Evolutionary conservation across 2,888 invertebrate genomes (phyloP).

Genomic region (Polymixis flavicincta): DNA sequence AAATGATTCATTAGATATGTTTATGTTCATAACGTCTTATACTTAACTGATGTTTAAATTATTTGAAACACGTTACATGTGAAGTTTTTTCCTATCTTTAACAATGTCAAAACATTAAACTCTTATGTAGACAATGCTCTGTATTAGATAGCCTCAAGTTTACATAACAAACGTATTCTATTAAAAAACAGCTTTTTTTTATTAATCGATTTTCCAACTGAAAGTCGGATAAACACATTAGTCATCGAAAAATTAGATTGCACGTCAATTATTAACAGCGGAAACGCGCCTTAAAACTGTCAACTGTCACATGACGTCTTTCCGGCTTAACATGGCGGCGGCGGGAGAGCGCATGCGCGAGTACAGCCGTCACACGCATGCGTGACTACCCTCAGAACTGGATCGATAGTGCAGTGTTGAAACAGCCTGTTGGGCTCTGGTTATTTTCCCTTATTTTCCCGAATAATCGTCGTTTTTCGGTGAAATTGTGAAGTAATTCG

Average conservation of each 20-base stretch:
- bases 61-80: neutral
- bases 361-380: constrained; percentile 72
- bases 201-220: constrained; percentile 18
- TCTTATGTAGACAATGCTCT: neutral
- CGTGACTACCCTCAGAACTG: constrained; percentile 74
- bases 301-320: constrained; percentile 86
- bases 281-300: constrained; percentile 71
- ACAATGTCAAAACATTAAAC: neutral
- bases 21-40: neutral
- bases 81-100: neutral
- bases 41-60: neutral
- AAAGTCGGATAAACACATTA: constrained; percentile 47
- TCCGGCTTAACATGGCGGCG: constrained; percentile 76
- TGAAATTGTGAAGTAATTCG: constrained; percentile 73
- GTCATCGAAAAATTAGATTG: constrained; percentile 52
- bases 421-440: constrained; percentile 88
- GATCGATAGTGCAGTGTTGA: constrained; percentile 87
- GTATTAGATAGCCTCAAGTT: neutral
- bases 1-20: neutral
- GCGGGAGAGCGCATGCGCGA: constrained; percentile 65
- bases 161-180: constrained; percentile 10
- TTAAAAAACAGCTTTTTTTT: constrained; percentile 19
- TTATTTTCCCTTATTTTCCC: constrained; percentile 75
- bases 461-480: constrained; percentile 73
- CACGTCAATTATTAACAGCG: constrained; percentile 61